Conservation (phyloP, 2,113 vertebrate species). For the Barbus barbus region DNA sequence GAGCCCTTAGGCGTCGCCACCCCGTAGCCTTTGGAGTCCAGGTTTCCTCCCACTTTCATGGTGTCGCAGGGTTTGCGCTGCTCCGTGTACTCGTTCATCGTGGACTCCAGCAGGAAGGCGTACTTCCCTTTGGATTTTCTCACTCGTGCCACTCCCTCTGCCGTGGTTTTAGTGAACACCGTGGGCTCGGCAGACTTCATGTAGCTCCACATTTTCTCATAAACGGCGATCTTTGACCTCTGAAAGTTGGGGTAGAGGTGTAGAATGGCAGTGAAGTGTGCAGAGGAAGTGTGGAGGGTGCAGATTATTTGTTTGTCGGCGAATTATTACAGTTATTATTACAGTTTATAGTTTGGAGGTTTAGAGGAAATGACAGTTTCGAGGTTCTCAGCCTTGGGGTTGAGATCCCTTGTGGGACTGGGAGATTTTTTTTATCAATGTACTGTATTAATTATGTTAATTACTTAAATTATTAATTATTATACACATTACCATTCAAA, state of each 20-base stretch:
- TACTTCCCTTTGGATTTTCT: conserved; percentile 99
- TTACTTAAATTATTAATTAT: neutral
- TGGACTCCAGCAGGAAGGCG: conserved; percentile 98
- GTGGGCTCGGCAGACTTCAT: conserved; percentile 98
- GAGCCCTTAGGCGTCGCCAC: conserved; percentile 99
- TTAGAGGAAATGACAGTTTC: too few relatives aligned
- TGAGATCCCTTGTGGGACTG: neutral
- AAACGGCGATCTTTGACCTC: conserved; percentile 99
- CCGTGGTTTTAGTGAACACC: conserved; percentile 97
- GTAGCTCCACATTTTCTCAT: conserved; percentile 99
- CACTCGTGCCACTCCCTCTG: conserved; percentile 93
- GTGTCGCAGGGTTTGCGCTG: conserved; percentile 99
- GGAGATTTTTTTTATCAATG: neutral
- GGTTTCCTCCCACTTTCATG: conserved; percentile 99
- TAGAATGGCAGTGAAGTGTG: conserved; percentile 46
- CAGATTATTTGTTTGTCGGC: neutral
- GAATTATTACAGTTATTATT: too few relatives aligned
- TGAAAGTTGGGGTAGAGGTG: conserved; percentile 61
- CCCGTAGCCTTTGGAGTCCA: conserved; percentile 99
- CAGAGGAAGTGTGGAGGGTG: conserved; percentile 37
- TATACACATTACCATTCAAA: neutral
- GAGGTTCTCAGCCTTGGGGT: neutral
- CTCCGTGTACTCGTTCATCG: conserved; percentile 99
- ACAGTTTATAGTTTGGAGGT: too few relatives aligned
- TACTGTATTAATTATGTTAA: too few relatives aligned